Percentiles rank a stretch among this genome's conserved stretches.
Evolutionary conservation across 2,888 invertebrate genomes (phyloP).

Genomic region (Drosophila villosipedis): DNA sequence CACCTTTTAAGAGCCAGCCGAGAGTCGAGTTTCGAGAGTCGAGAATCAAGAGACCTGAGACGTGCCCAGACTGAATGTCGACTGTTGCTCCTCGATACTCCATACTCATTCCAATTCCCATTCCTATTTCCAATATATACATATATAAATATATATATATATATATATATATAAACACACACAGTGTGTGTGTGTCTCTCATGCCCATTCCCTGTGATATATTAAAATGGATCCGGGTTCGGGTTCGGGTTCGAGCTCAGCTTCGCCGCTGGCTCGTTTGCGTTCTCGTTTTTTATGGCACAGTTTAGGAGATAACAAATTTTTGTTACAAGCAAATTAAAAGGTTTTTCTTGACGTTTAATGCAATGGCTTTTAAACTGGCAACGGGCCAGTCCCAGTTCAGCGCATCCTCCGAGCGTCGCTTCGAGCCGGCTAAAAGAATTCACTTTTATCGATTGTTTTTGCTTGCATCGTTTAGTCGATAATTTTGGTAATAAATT

Average conservation of each 20-base stretch:
- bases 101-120: slow-evolving; percentile 16
- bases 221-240: slow-evolving; percentile 76
- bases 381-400: slow-evolving; percentile 30
- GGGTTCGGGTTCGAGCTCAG: slow-evolving; percentile 18
- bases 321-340: slow-evolving; percentile 84
- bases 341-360: slow-evolving; percentile 82
- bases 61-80: slow-evolving; percentile 59
- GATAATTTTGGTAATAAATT: slow-evolving; percentile 84
- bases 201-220: slow-evolving; percentile 67
- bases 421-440: slow-evolving; percentile 56
- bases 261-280: slow-evolving; percentile 48
- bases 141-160: neutral
- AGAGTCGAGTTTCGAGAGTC: slow-evolving; percentile 19
- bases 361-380: slow-evolving; percentile 74
- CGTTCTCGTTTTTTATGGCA: slow-evolving; percentile 81
- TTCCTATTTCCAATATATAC: slow-evolving; percentile 35
- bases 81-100: slow-evolving; percentile 19
- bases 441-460: slow-evolving; percentile 83
- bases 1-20: slow-evolving; percentile 80
- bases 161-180: neutral
- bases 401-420: slow-evolving; percentile 23
- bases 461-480: slow-evolving; percentile 84
- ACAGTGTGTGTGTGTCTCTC: slow-evolving; percentile 16
- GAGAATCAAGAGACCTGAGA: slow-evolving; percentile 4
- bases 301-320: slow-evolving; percentile 84